These are phyloP conservation scores for Hemiprocne comata DNA, from an alignment of 2,113 vertebrate genomes.

Conservation along the genomic window DNA sequence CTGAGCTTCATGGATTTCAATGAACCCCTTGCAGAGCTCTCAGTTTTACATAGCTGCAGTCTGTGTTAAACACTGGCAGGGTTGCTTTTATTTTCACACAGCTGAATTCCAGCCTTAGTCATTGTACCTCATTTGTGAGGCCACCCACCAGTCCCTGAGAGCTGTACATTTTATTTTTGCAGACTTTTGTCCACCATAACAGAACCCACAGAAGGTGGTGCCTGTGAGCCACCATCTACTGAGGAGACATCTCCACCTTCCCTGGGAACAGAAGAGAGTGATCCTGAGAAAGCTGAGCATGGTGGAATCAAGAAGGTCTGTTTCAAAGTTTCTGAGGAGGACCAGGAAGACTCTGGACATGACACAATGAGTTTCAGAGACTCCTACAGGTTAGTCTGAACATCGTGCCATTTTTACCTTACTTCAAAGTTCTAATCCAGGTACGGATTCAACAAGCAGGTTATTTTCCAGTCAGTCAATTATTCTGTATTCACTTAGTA, in stretches of 20 bases:
- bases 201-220: slow-evolving; percentile 83
- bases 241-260: slow-evolving; percentile 81
- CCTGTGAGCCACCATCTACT: slow-evolving; percentile 78
- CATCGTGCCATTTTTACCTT: not conserved
- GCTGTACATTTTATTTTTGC: not conserved
- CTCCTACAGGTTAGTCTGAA: slow-evolving; percentile 90
- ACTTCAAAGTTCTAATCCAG: not conserved
- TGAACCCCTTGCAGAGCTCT: not conserved
- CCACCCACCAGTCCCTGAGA: not conserved
- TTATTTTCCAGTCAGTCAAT: not conserved
- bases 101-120: not conserved
- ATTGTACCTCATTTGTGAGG: not conserved
- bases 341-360: slow-evolving; percentile 98
- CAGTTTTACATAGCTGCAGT: not conserved
- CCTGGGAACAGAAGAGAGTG: slow-evolving; percentile 82
- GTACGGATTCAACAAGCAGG: not conserved
- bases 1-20: not conserved
- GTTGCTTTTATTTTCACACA: not conserved
- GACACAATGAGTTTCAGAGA: slow-evolving; percentile 99
- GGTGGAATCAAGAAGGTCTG: slow-evolving; percentile 93
- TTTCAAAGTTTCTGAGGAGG: slow-evolving; percentile 96
- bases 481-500: not conserved
- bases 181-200: slow-evolving; percentile 96
- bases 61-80: not conserved
- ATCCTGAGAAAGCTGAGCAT: slow-evolving; percentile 87